A percentile compares a stretch with the other conserved stretches of the same genome.
Evolutionary conservation across 1,140 invertebrate species (phyloP).

Genomic region (Babylonia areolata): DNA sequence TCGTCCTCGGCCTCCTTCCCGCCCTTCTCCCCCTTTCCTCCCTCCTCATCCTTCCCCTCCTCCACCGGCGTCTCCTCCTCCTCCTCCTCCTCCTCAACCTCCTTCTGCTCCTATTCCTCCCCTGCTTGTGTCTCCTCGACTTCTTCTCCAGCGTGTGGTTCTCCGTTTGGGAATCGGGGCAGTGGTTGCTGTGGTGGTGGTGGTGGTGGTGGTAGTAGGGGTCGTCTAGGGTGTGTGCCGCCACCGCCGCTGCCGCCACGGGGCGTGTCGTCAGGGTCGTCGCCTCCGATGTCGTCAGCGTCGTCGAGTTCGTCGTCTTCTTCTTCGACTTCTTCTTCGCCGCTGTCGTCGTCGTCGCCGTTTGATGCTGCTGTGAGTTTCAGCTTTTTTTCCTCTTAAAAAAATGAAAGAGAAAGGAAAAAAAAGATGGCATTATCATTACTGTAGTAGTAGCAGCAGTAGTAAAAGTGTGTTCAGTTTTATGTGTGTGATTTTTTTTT

Average conservation of each 20-base stretch:
- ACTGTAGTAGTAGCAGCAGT: no score
- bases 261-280: not conserved
- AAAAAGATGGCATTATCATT: no score
- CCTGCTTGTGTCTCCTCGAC: no score
- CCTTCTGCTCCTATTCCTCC: no score
- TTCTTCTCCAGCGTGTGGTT: not conserved
- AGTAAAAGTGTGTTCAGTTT: no score
- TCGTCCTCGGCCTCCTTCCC: not conserved
- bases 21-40: not conserved
- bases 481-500: no score
- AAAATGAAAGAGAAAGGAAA: no score
- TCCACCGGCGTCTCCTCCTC: not conserved
- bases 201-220: not conserved
- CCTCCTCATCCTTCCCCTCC: not conserved
- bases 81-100: no score
- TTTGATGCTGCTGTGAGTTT: constrained; percentile 3
- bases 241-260: not conserved
- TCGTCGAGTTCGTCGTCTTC: not conserved
- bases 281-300: not conserved
- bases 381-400: not conserved
- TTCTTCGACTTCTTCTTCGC: not conserved
- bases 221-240: no score
- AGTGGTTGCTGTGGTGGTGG: not conserved
- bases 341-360: no score
- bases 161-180: not conserved